Conservation (phyloP, 2,888 invertebrate species). For the Dasysyrphus tricinctus region DNA sequence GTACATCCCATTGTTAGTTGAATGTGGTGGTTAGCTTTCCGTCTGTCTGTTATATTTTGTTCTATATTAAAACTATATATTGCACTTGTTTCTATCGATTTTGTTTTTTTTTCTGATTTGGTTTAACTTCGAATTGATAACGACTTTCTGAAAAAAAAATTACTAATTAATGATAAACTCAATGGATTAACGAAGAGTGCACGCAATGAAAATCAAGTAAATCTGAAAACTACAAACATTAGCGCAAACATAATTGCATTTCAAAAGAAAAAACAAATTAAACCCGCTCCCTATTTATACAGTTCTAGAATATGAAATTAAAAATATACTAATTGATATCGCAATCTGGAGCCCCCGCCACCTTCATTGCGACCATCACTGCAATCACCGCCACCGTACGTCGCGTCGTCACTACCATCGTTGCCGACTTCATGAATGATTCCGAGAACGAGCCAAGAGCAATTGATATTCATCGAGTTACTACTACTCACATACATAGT, state of each 20-base stretch:
- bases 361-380: no score
- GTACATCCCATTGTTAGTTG: slow-evolving; percentile 95
- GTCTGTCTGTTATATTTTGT: slow-evolving; percentile 51
- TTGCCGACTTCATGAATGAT: slow-evolving; percentile 46
- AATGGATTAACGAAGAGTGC: slow-evolving; percentile 2
- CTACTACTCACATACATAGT: background rate
- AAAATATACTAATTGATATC: slow-evolving; percentile 67
- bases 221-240: background rate
- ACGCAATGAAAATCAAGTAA: slow-evolving; percentile 3
- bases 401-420: no score
- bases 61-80: slow-evolving; percentile 46
- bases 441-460: slow-evolving; percentile 29
- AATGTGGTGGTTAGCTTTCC: slow-evolving; percentile 52
- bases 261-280: background rate
- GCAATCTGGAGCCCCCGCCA: slow-evolving; percentile 20
- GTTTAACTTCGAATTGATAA: slow-evolving; percentile 23
- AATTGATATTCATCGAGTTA: slow-evolving; percentile 58
- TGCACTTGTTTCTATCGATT: slow-evolving; percentile 60
- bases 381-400: no score
- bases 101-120: slow-evolving; percentile 17
- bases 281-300: slow-evolving; percentile 15
- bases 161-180: slow-evolving; percentile 12
- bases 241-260: slow-evolving; percentile 11
- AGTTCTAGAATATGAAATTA: slow-evolving; percentile 50
- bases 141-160: slow-evolving; percentile 52